Evolutionary conservation across 2,888 invertebrate genomes (phyloP).

Genomic region (Choristoneura rosaceana): DNA sequence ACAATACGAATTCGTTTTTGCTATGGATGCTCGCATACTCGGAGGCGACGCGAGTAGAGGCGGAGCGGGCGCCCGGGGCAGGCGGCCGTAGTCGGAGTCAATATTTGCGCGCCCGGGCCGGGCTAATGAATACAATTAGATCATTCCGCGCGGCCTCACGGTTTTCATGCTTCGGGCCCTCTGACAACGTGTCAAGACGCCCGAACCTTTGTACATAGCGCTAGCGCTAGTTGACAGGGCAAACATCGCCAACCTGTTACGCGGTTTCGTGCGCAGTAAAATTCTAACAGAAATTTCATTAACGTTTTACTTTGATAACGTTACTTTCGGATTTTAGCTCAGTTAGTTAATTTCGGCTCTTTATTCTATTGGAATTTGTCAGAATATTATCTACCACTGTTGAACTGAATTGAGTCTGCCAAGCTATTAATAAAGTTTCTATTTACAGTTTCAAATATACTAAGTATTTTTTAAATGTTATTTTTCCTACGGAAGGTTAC

Average conservation of each 20-base stretch:
- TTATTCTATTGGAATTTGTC: not conserved
- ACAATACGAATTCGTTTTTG: slow-evolving; percentile 10
- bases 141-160: slow-evolving; percentile 85
- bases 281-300: slow-evolving; percentile 48
- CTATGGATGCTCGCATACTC: slow-evolving; percentile 1
- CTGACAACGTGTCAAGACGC: slow-evolving; percentile 72
- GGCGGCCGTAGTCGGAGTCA: slow-evolving; percentile 75
- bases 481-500: not conserved
- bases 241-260: slow-evolving; percentile 59
- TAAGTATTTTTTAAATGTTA: not conserved
- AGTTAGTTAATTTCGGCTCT: not conserved
- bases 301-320: slow-evolving; percentile 40
- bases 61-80: slow-evolving; percentile 57
- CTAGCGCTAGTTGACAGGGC: slow-evolving; percentile 55
- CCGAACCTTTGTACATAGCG: slow-evolving; percentile 65
- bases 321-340: not conserved
- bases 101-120: slow-evolving; percentile 81
- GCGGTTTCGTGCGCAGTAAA: slow-evolving; percentile 46
- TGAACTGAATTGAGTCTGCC: too few species aligned
- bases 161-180: slow-evolving; percentile 75
- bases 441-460: not conserved
- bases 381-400: too few species aligned
- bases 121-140: slow-evolving; percentile 86
- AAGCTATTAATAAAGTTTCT: not conserved
- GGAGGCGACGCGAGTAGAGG: slow-evolving; percentile 9